Conservation (phyloP, 2,888 invertebrate species). For the Cyclophora punctaria region DNA sequence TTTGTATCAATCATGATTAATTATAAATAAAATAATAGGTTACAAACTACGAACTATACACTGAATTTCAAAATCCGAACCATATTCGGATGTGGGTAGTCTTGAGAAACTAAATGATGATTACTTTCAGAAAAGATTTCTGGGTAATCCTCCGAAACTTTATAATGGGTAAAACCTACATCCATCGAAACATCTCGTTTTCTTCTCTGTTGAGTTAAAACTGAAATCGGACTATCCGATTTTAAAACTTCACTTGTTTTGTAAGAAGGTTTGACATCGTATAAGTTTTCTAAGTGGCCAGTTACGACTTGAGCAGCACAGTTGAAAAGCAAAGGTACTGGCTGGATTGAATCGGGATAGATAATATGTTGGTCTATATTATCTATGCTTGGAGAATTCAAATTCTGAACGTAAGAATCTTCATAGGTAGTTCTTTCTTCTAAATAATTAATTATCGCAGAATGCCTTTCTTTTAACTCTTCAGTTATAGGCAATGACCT, state of each 20-base stretch:
- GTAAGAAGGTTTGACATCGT: slow-evolving; percentile 4
- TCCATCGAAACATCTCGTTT: slow-evolving; percentile 16
- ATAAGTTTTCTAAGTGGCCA: slow-evolving; percentile 18
- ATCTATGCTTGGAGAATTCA: no score
- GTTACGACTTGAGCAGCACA: slow-evolving; percentile 28
- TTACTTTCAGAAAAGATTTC: slow-evolving; percentile 16
- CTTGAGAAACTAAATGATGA: slow-evolving; percentile 28
- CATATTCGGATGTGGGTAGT: slow-evolving; percentile 30
- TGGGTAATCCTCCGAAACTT: slow-evolving; percentile 31
- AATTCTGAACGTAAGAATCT: no score
- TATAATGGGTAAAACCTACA: slow-evolving; percentile 21
- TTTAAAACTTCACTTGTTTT: slow-evolving; percentile 3
- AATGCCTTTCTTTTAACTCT: no score
- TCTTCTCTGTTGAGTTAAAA: slow-evolving; percentile 15
- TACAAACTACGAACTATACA: no score
- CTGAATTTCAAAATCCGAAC: slow-evolving; percentile 1
- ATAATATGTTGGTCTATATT: not conserved
- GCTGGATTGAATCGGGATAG: slow-evolving; percentile 2
- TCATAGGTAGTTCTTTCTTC: no score
- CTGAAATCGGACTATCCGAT: slow-evolving; percentile 7
- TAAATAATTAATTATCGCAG: no score
- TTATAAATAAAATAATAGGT: no score
- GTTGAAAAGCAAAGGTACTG: slow-evolving; percentile 28
- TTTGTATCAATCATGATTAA: no score
- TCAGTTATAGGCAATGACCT: no score